Percentiles rank a stretch among this genome's conserved stretches.
Conservation (phyloP, 2,888 invertebrate species). For the Andricus curvator region DNA sequence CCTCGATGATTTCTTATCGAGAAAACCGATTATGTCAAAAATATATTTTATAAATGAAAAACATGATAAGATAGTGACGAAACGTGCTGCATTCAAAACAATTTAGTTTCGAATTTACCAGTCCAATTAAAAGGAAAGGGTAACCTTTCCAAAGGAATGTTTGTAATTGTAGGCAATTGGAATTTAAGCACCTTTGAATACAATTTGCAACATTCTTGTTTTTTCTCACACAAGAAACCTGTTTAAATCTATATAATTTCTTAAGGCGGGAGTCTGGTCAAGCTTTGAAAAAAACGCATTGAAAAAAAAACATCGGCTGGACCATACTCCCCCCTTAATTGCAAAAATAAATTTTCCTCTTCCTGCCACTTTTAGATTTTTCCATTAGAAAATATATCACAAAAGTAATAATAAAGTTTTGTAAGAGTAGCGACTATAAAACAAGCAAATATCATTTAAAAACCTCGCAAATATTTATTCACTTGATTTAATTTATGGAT, state of each 20-base stretch:
- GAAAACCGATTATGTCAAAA: conserved; percentile 1
- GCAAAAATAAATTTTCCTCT: not conserved
- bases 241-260: not conserved
- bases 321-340: too few relatives aligned
- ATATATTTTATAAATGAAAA: not conserved
- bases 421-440: not conserved
- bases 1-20: conserved; percentile 9
- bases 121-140: not conserved
- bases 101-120: not conserved
- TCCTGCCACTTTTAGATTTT: not conserved
- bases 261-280: not conserved
- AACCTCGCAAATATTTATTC: not conserved
- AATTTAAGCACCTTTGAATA: not conserved
- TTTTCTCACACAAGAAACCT: not conserved
- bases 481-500: not conserved
- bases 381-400: not conserved
- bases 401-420: not conserved
- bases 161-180: not conserved
- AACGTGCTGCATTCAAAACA: not conserved
- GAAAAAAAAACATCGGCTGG: too few relatives aligned
- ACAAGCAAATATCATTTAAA: not conserved
- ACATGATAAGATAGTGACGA: not conserved
- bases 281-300: too few relatives aligned
- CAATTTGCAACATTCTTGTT: not conserved
- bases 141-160: not conserved